Conservation (phyloP, 92 coral and sea anemone genomes). For the Palythoa grandiflora region DNA sequence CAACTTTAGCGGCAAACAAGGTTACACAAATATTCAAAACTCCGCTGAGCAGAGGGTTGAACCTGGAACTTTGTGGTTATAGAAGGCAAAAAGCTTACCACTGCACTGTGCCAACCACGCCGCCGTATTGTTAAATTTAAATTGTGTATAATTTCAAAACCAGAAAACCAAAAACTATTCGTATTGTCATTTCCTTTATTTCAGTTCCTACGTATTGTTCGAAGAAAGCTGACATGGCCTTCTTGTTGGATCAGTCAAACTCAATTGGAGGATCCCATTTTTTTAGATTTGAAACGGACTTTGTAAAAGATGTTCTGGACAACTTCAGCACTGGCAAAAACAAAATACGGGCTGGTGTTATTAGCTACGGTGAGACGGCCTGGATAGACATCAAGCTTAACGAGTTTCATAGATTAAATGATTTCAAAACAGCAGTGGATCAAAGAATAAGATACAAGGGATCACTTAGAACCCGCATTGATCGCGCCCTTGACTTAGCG, state of each 20-base stretch:
- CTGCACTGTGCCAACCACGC: too few relatives aligned
- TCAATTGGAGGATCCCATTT: not conserved
- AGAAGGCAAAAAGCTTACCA: too few relatives aligned
- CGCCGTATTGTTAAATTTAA: too few relatives aligned
- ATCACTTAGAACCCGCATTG: not conserved
- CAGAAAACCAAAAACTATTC: too few relatives aligned
- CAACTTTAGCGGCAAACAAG: too few relatives aligned
- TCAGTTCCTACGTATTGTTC: not conserved
- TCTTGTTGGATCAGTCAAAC: slow-evolving; percentile 10
- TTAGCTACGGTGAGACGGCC: not conserved
- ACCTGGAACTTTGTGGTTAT: too few relatives aligned
- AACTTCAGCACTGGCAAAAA: not conserved
- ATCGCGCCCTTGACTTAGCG: slow-evolving; percentile 2
- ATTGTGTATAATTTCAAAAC: too few relatives aligned
- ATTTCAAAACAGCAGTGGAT: slow-evolving; percentile 6
- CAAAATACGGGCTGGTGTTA: slow-evolving; percentile 12
- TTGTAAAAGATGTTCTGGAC: slow-evolving; percentile 17
- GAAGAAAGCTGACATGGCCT: not conserved
- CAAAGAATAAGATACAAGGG: not conserved
- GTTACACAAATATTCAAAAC: too few relatives aligned
- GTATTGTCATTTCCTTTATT: not conserved
- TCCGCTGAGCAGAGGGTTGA: too few relatives aligned
- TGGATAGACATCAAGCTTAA: not conserved
- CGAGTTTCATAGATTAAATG: not conserved
- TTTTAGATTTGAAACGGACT: slow-evolving; percentile 10